Evolutionary conservation across 2,888 invertebrate genomes (phyloP).

Genomic region (Cenopis cana): DNA sequence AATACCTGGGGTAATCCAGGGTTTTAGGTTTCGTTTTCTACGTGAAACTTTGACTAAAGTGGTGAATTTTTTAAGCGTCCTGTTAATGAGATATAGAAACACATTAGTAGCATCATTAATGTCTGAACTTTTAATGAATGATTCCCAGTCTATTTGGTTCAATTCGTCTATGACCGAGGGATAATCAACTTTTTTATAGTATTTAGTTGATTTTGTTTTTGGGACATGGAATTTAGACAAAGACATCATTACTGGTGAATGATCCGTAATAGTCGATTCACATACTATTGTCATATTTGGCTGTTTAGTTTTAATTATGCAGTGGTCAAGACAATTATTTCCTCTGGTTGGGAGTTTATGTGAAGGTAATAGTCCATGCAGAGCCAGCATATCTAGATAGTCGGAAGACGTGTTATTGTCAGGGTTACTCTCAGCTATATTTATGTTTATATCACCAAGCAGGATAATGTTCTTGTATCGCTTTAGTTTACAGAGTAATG

Average conservation of each 20-base stretch:
- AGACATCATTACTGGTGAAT: neutral
- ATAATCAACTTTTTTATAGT: neutral
- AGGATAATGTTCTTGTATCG: neutral
- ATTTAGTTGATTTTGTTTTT: neutral
- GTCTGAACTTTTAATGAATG: no score
- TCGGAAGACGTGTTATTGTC: neutral
- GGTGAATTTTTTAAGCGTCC: no score
- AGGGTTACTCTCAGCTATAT: neutral
- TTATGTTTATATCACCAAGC: neutral
- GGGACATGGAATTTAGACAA: neutral
- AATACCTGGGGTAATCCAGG: no score
- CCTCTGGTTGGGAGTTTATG: neutral
- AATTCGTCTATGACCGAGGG: neutral
- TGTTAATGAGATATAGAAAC: no score
- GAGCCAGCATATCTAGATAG: neutral
- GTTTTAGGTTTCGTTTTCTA: no score
- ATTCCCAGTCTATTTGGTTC: neutral
- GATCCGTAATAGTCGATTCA: neutral
- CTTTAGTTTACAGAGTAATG: neutral
- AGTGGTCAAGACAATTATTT: neutral
- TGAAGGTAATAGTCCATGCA: neutral
- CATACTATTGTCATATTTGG: constrained; percentile 3
- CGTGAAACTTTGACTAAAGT: no score
- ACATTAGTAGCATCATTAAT: no score
- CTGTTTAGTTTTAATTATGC: neutral